Conservation (phyloP, 2,888 invertebrate species). For the Trissoscelio sp. region DNA sequence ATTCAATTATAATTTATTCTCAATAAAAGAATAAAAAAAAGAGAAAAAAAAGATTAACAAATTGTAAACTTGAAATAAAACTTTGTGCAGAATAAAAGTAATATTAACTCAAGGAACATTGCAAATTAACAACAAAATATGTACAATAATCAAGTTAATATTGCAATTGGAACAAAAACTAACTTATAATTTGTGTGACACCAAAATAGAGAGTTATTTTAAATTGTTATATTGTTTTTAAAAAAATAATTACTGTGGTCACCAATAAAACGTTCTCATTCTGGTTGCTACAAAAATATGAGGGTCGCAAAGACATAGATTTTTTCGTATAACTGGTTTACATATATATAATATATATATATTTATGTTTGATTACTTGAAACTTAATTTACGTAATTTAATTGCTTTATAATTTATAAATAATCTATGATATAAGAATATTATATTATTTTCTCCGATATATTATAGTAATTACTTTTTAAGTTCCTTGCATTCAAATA, state of each 20-base stretch:
- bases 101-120: constrained; percentile 33
- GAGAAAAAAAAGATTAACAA: constrained; percentile 2
- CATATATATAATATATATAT: constrained; percentile 40
- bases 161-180: background rate
- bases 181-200: no score
- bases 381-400: constrained; percentile 54
- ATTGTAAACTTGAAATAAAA: constrained; percentile 2
- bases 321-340: constrained; percentile 27
- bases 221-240: no score
- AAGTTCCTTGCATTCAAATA: constrained; percentile 49
- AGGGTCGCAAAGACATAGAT: constrained; percentile 25
- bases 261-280: no score
- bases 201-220: no score
- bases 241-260: constrained; percentile 24
- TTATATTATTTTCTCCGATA: constrained; percentile 45
- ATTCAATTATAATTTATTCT: constrained; percentile 6
- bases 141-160: background rate
- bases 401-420: constrained; percentile 47
- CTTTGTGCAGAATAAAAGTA: background rate
- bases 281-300: constrained; percentile 46
- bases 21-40: no score
- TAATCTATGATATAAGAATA: constrained; percentile 60
- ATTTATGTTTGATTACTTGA: constrained; percentile 45
- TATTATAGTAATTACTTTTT: constrained; percentile 24
- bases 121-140: constrained; percentile 18